Percentiles rank a stretch among this genome's conserved stretches.
Evolutionary conservation across 2,888 invertebrate genomes (phyloP).

Genomic region (Athalia circularis): DNA sequence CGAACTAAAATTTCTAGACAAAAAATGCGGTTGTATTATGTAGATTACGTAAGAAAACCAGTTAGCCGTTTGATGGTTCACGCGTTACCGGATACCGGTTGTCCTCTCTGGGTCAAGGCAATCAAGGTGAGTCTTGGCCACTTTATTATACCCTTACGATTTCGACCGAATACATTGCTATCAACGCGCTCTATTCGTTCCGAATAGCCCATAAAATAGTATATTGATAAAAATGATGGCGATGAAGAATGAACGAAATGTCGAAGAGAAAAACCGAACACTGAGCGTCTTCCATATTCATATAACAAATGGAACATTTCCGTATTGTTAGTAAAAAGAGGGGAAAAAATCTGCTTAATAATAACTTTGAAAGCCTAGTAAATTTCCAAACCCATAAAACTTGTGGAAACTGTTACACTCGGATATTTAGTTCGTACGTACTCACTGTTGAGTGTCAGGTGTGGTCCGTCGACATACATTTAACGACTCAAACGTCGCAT

Average conservation of each 20-base stretch:
- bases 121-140: conserved; percentile 55
- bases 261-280: neutral
- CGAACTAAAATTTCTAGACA: conserved; percentile 32
- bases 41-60: conserved; percentile 57
- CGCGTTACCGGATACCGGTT: conserved; percentile 54
- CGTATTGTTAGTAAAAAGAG: neutral
- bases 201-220: neutral
- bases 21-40: conserved; percentile 38
- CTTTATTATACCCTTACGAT: conserved; percentile 30
- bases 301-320: conserved; percentile 10
- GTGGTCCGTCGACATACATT: conserved; percentile 40
- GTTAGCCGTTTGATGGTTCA: conserved; percentile 58
- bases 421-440: conserved; percentile 22
- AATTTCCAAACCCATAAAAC: conserved; percentile 40
- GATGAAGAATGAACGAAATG: neutral
- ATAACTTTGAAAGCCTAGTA: neutral
- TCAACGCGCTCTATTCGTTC: neutral
- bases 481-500: conserved; percentile 10
- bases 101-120: conserved; percentile 68
- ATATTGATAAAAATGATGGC: neutral
- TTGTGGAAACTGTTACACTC: conserved; percentile 25
- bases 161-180: conserved; percentile 18
- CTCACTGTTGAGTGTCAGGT: conserved; percentile 34
- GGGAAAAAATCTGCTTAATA: conserved; percentile 16
- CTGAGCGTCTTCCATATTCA: neutral